Conservation (phyloP, 2,113 vertebrate genomes). For the Rana temporaria region DNA sequence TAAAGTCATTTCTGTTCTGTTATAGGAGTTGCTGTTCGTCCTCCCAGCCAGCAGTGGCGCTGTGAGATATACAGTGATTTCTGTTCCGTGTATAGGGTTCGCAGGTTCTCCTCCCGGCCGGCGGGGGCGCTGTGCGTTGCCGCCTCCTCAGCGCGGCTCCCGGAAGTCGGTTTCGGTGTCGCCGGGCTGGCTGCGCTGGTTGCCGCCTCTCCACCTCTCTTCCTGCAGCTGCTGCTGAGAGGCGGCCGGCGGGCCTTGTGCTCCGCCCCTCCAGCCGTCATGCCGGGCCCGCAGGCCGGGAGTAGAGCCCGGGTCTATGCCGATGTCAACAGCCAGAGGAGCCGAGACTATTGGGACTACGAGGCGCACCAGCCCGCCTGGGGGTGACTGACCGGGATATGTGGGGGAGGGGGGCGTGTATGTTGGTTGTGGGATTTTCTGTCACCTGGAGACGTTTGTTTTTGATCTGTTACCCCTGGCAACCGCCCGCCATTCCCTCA, state of each 20-base stretch:
- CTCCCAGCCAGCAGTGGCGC: too few species aligned
- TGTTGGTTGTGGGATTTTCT: too few species aligned
- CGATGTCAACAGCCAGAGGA: conserved; percentile 95
- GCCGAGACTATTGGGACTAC: conserved; percentile 97
- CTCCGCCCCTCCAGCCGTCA: conserved; percentile 76
- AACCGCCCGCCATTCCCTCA: too few species aligned
- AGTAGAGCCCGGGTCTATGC: conserved; percentile 96
- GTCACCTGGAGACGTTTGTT: neutral
- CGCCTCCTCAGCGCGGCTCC: neutral
- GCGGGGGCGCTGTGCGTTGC: neutral
- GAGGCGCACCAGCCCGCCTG: conserved; percentile 93
- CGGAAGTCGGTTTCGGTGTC: conserved; percentile 42
- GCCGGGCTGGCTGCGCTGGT: conserved; percentile 29
- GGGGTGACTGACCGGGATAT: too few species aligned
- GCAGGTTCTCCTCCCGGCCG: neutral
- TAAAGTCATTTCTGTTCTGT: too few species aligned
- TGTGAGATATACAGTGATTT: too few species aligned
- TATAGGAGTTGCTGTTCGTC: too few species aligned
- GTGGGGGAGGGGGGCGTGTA: too few species aligned
- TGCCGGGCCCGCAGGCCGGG: conserved; percentile 92
- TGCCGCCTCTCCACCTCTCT: conserved; percentile 49
- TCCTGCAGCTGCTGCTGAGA: conserved; percentile 33
- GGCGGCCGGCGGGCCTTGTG: conserved; percentile 46
- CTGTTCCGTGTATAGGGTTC: too few species aligned
- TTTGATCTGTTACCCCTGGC: too few species aligned